These are phyloP conservation scores for Danionella dracula DNA, from an alignment of 2,797 vertebrate genomes.

Conservation along the genomic window DNA sequence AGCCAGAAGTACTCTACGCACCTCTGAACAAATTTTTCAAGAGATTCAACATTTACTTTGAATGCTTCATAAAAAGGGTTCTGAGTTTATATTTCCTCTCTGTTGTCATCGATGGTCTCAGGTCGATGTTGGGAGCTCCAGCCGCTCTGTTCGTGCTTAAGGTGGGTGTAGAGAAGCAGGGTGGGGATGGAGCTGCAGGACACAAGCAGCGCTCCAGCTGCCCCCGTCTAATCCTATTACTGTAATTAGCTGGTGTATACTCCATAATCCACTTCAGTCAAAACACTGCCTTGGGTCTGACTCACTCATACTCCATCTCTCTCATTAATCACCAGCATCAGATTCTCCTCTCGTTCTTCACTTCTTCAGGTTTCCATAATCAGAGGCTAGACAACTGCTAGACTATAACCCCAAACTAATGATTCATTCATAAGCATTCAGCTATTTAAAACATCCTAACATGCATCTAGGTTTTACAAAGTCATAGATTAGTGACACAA, in stretches of 20 bases:
- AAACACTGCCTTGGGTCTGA: slow-evolving; percentile 33
- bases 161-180: neutral
- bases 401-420: neutral
- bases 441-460: too few species aligned
- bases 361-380: neutral
- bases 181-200: slow-evolving; percentile 4
- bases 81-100: too few species aligned
- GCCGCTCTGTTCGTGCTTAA: neutral
- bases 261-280: slow-evolving; percentile 40
- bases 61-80: too few species aligned
- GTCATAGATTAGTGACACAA: neutral
- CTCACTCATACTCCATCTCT: slow-evolving; percentile 12
- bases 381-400: neutral
- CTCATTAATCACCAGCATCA: slow-evolving; percentile 28
- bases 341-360: neutral
- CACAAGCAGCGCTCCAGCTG: slow-evolving; percentile 28
- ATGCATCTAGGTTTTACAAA: too few species aligned
- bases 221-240: slow-evolving; percentile 40
- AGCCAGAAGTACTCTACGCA: too few species aligned
- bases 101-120: too few species aligned
- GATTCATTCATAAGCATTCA: neutral
- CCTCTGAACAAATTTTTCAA: too few species aligned
- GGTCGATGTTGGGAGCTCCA: neutral
- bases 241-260: slow-evolving; percentile 41
- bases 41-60: too few species aligned